These are phyloP conservation scores for Diadegma fenestrale DNA, from an alignment of 2,888 invertebrate species.

Conservation along the genomic window DNA sequence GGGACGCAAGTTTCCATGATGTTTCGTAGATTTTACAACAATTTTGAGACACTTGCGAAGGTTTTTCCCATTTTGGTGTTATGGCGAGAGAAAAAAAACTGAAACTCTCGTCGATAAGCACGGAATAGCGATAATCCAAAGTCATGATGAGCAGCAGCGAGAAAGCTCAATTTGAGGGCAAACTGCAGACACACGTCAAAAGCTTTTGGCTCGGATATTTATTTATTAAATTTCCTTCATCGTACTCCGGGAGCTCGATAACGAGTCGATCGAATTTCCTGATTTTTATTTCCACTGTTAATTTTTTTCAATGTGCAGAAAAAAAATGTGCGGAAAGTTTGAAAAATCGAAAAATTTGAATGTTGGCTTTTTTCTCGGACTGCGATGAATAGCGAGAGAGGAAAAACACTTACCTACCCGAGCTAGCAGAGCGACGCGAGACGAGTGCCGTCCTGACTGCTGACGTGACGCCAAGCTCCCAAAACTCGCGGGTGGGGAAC, in stretches of 20 bases:
- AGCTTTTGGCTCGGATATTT: slow-evolving; percentile 28
- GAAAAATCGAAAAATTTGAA: slow-evolving; percentile 9
- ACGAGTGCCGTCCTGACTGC: slow-evolving; percentile 79
- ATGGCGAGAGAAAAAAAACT: slow-evolving; percentile 1
- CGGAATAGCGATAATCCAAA: slow-evolving; percentile 38
- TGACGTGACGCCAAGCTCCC: slow-evolving; percentile 68
- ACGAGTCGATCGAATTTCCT: not conserved
- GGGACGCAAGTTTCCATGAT: not conserved
- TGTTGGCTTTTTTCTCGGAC: slow-evolving; percentile 15
- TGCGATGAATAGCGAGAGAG: slow-evolving; percentile 54
- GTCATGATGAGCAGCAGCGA: slow-evolving; percentile 41
- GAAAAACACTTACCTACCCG: slow-evolving; percentile 83
- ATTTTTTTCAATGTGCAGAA: not conserved
- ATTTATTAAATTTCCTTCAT: slow-evolving; percentile 4
- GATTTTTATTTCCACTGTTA: slow-evolving; percentile 2
- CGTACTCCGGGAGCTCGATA: not conserved
- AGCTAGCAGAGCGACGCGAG: slow-evolving; percentile 84
- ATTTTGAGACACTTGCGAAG: slow-evolving; percentile 57
- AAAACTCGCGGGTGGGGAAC: slow-evolving; percentile 81
- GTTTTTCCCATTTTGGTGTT: slow-evolving; percentile 21
- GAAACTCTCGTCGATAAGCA: slow-evolving; percentile 13
- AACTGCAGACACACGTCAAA: slow-evolving; percentile 54
- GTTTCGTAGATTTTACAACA: not conserved
- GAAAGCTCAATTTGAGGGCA: slow-evolving; percentile 50
- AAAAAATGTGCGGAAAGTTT: not conserved